phyloP scores from a whole-genome alignment of 2,888 invertebrate species.

The Anorthoa munda region DNA sequence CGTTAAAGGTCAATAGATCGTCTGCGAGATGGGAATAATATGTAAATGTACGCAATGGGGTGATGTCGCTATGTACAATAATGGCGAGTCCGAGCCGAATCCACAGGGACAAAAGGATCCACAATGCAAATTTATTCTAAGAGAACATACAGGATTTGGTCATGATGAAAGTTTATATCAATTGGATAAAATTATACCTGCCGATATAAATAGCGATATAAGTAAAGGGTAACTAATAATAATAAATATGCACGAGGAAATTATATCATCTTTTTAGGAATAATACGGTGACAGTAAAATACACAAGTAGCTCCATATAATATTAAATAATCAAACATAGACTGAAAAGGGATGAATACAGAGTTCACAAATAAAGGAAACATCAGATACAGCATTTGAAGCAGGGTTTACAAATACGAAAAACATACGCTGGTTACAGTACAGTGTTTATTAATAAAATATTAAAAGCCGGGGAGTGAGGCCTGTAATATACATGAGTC shows the following conservation, averaged over 20 bases:
- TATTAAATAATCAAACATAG: conserved; percentile 18
- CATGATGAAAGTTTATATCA: conserved; percentile 37
- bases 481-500: conserved; percentile 65
- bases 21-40: conserved; percentile 49
- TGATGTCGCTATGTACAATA: conserved; percentile 58
- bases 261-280: conserved; percentile 35
- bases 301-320: conserved; percentile 8
- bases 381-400: conserved; percentile 26
- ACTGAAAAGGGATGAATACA: conserved; percentile 13
- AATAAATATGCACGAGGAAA: conserved; percentile 19
- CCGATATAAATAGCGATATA: conserved; percentile 1
- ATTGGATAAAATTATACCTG: conserved; percentile 16
- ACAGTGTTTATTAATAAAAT: conserved; percentile 52
- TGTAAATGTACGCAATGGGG: conserved; percentile 56
- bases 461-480: conserved; percentile 46
- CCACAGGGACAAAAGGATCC: conserved; percentile 27
- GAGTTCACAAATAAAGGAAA: conserved; percentile 14
- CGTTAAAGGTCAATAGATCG: conserved; percentile 56
- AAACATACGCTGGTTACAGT: conserved; percentile 31
- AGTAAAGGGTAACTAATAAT: neutral
- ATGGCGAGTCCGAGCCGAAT: conserved; percentile 33
- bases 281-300: conserved; percentile 12
- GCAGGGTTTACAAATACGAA: conserved; percentile 33
- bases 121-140: conserved; percentile 38
- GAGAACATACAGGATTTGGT: conserved; percentile 12